Percentiles rank a stretch among this genome's conserved stretches.
Conservation (phyloP, 2,797 vertebrate genomes). For the Darevskia nairensis region DNA sequence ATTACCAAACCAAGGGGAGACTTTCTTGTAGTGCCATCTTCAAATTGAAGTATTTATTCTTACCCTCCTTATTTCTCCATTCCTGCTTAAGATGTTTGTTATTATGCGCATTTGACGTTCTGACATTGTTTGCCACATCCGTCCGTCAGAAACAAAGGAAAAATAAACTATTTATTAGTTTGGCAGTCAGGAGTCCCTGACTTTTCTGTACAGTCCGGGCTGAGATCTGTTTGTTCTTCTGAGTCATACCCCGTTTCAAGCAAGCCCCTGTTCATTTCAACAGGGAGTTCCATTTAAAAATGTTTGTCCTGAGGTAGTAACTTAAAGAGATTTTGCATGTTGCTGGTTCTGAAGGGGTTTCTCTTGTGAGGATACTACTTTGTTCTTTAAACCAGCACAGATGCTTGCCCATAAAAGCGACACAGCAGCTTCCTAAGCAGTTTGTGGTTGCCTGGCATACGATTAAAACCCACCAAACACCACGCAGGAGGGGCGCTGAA, state of each 20-base stretch:
- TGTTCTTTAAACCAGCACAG: background rate
- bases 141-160: background rate
- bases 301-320: background rate
- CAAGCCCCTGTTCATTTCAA: background rate
- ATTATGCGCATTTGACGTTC: background rate
- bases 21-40: background rate
- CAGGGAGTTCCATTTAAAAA: background rate
- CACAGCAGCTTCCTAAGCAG: background rate
- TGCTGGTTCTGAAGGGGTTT: background rate
- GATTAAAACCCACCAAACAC: background rate
- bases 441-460: background rate
- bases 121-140: background rate
- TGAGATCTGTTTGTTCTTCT: background rate
- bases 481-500: background rate
- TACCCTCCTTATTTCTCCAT: background rate
- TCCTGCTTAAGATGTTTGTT: background rate
- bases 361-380: background rate
- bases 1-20: too few species aligned
- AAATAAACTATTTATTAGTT: background rate
- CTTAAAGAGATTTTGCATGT: background rate
- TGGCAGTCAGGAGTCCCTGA: background rate
- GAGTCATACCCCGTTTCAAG: background rate
- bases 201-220: background rate
- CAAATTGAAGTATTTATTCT: background rate
- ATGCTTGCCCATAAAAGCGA: background rate